Conservation (phyloP, 2,888 invertebrate species). For the Caenorhabditis imperialis region DNA sequence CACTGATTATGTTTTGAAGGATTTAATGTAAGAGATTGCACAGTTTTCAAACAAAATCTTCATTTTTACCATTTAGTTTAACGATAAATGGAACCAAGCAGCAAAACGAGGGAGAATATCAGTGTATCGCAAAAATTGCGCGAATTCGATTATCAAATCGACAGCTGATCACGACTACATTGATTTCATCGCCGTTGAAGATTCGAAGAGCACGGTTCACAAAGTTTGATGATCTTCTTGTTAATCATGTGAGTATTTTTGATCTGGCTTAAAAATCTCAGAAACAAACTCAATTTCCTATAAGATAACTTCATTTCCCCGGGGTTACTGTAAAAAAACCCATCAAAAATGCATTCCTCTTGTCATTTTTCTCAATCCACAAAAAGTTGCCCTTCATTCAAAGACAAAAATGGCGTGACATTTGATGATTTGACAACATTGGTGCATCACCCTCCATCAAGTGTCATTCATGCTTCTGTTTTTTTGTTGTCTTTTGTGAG, state of each 20-base stretch:
- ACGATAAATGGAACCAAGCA: slow-evolving; percentile 53
- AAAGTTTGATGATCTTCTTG: slow-evolving; percentile 68
- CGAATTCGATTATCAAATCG: slow-evolving; percentile 66
- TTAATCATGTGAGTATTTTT: slow-evolving; percentile 62
- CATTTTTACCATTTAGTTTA: slow-evolving; percentile 51
- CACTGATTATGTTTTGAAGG: slow-evolving; percentile 52
- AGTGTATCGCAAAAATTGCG: slow-evolving; percentile 69
- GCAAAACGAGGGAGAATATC: slow-evolving; percentile 72
- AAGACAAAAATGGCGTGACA: slow-evolving; percentile 43
- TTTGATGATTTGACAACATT: slow-evolving; percentile 43
- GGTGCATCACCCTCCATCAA: slow-evolving; percentile 10
- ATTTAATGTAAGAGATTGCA: slow-evolving; percentile 48
- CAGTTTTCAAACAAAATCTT: not conserved
- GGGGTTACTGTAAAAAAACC: no score
- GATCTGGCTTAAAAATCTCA: no score
- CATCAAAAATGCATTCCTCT: no score
- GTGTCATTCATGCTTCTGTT: slow-evolving; percentile 18
- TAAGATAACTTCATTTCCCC: no score
- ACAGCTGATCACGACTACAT: slow-evolving; percentile 60
- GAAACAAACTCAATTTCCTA: no score
- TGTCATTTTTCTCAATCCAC: no score
- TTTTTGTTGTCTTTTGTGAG: slow-evolving; percentile 13
- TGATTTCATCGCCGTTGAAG: slow-evolving; percentile 73
- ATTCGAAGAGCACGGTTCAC: slow-evolving; percentile 72
- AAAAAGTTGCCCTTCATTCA: no score